Evolutionary conservation across 2,113 vertebrate species (phyloP).

Genomic region (Phoxinus phoxinus): DNA sequence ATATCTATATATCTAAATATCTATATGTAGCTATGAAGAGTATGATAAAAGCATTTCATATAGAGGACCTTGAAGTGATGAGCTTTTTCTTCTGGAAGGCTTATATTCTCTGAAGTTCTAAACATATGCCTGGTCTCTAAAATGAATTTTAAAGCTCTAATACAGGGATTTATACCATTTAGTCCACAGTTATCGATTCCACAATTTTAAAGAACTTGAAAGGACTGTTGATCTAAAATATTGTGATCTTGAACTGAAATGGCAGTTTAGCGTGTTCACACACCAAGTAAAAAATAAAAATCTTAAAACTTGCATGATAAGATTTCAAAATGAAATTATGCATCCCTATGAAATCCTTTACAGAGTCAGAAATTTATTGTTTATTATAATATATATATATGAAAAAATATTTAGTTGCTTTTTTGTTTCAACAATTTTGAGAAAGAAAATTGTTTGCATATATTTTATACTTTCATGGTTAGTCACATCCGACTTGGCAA

Average conservation of each 20-base stretch:
- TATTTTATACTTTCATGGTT: not conserved
- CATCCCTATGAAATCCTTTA: constrained; percentile 1
- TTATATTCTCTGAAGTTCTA: not conserved
- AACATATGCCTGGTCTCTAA: not conserved
- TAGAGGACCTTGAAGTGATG: not conserved
- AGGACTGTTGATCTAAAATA: not conserved
- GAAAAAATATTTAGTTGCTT: not conserved
- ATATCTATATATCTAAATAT: constrained; percentile 38
- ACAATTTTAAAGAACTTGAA: not conserved
- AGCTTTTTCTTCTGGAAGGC: constrained; percentile 2
- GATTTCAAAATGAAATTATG: not conserved
- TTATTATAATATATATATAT: not conserved
- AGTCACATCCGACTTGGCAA: not conserved
- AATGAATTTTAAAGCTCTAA: not conserved
- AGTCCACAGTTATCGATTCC: not conserved
- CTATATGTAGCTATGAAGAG: constrained; percentile 44
- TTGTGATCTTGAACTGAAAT: not conserved
- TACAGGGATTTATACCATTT: not conserved
- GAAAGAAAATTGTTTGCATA: not conserved
- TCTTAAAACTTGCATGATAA: not conserved
- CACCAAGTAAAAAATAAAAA: not conserved
- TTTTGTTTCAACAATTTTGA: not conserved
- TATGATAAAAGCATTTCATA: constrained; percentile 40
- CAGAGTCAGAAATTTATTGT: not conserved
- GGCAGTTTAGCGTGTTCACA: not conserved